Percentiles rank a stretch among this genome's conserved stretches.
phyloP scores from a whole-genome alignment of 2,888 invertebrate genomes.

The Cheilosia variabilis region DNA sequence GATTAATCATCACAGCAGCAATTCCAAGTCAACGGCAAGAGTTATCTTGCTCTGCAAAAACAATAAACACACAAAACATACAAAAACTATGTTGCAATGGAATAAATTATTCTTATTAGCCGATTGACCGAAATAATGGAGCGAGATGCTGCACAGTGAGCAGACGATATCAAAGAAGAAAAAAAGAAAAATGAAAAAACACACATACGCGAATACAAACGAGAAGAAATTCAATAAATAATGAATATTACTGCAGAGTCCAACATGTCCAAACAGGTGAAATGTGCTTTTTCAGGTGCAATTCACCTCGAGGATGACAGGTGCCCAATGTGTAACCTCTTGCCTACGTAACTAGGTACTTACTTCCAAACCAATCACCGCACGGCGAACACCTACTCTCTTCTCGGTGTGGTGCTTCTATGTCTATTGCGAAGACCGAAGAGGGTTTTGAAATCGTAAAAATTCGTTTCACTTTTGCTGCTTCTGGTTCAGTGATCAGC shows the following conservation, averaged over 20 bases:
- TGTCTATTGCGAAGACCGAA: constrained; percentile 12
- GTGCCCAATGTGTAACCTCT: constrained; percentile 40
- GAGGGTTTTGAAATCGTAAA: constrained; percentile 47
- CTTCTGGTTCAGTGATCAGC: constrained; percentile 32
- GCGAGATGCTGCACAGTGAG: constrained; percentile 44
- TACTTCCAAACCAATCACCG: constrained; percentile 39
- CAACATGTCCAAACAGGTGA: constrained; percentile 62
- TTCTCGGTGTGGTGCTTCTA: constrained; percentile 26
- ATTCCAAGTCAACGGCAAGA: constrained; percentile 24
- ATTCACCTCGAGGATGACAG: constrained; percentile 72
- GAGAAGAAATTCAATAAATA: constrained; percentile 60
- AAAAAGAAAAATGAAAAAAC: constrained; percentile 28
- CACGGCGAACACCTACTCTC: constrained; percentile 60
- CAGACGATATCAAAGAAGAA: constrained; percentile 47
- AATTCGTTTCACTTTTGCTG: constrained; percentile 52
- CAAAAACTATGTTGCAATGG: constrained; percentile 47
- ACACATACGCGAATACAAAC: constrained; percentile 4
- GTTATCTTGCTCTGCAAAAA: constrained; percentile 19
- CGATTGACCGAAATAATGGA: constrained; percentile 68
- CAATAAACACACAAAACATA: constrained; percentile 24
- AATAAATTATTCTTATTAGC: constrained; percentile 58
- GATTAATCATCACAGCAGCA: constrained; percentile 63
- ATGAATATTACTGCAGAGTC: constrained; percentile 40
- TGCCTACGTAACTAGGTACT: constrained; percentile 55
- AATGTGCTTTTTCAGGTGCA: constrained; percentile 63